phyloP scores from a whole-genome alignment of 2,888 invertebrate genomes.

The Euzetes globulus region DNA sequence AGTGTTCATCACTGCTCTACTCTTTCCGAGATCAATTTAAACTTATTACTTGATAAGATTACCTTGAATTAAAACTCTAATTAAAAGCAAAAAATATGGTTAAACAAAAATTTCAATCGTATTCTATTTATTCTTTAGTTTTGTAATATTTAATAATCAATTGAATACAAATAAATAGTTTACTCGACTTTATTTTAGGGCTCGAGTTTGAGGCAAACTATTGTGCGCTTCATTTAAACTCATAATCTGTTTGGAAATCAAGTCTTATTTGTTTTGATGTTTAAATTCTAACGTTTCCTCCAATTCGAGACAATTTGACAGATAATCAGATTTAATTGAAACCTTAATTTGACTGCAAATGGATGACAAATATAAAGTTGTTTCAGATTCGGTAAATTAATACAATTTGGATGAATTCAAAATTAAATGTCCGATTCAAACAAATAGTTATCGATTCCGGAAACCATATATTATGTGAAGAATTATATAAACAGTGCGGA shows the following conservation, averaged over 20 bases:
- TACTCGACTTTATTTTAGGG: too few relatives aligned
- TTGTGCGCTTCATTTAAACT: background rate
- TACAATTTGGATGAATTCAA: background rate
- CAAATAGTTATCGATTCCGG: conserved; percentile 15
- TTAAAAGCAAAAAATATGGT: too few relatives aligned
- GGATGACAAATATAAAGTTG: conserved; percentile 3
- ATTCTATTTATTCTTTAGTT: too few relatives aligned
- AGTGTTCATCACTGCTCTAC: background rate
- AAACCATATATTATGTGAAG: conserved; percentile 60
- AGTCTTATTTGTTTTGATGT: background rate
- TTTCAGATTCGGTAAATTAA: background rate
- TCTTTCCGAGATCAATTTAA: background rate
- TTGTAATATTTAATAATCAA: too few relatives aligned
- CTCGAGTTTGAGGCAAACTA: background rate
- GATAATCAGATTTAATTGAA: too few relatives aligned
- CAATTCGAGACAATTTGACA: too few relatives aligned
- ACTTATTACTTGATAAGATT: too few relatives aligned
- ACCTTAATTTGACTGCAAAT: background rate
- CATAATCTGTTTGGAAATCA: background rate
- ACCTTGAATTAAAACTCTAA: too few relatives aligned
- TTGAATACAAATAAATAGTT: too few relatives aligned
- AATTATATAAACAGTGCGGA: conserved; percentile 68
- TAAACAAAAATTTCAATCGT: too few relatives aligned
- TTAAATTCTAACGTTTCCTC: too few relatives aligned
- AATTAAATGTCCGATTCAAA: background rate